These are phyloP conservation scores for Stichopus chloronotus DNA, from an alignment of 35 echinoderm and acorn worm genomes.

Conservation along the genomic window DNA sequence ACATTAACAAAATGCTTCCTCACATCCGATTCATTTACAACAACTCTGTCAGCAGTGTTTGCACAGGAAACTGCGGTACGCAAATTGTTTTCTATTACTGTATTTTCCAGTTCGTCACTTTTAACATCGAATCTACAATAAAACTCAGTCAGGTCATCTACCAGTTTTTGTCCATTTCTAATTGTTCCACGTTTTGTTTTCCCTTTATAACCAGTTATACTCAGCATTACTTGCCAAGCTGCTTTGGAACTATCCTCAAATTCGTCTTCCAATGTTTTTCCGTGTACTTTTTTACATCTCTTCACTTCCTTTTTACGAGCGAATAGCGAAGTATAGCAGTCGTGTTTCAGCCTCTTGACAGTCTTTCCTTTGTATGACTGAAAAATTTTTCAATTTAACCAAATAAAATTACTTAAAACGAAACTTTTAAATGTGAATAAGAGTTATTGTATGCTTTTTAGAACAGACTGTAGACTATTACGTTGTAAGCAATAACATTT, in stretches of 20 bases:
- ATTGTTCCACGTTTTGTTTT: background rate
- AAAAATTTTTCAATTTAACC: too few species aligned
- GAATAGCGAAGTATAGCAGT: too few species aligned
- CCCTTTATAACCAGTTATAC: constrained; percentile 27
- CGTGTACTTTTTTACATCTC: constrained; percentile 25
- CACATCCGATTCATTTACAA: constrained; percentile 52
- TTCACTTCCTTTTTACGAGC: constrained; percentile 26
- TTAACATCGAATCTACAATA: constrained; percentile 69
- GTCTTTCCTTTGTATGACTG: too few species aligned
- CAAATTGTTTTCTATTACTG: constrained; percentile 2
- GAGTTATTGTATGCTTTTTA: too few species aligned
- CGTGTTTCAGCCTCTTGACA: too few species aligned
- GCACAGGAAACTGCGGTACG: background rate
- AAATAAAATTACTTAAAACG: too few species aligned
- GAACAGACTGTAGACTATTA: too few species aligned
- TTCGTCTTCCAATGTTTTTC: constrained; percentile 44
- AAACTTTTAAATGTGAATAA: too few species aligned
- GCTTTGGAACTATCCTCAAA: constrained; percentile 30
- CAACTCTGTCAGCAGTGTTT: constrained; percentile 14
- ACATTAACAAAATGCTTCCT: constrained; percentile 47
- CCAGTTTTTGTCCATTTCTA: background rate
- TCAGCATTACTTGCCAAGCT: constrained; percentile 47
- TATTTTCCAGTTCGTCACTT: background rate
- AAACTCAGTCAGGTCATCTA: constrained; percentile 70
- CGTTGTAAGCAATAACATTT: too few species aligned